phyloP scores from a whole-genome alignment of 2,888 invertebrate species.

The Merodon equestris region DNA sequence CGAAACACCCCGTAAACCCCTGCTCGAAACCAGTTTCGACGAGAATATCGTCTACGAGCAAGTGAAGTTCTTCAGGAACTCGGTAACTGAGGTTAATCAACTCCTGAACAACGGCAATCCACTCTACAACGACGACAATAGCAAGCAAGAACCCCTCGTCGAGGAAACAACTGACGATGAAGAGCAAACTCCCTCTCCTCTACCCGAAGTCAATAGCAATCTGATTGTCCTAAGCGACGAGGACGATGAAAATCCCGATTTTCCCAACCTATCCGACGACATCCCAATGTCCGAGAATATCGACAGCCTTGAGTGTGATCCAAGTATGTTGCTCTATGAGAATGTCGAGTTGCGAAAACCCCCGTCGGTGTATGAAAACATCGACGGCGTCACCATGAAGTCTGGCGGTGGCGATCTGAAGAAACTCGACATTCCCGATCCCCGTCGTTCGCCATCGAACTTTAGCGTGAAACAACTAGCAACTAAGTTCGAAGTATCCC shows the following conservation, averaged over 20 bases:
- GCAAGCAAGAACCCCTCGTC: constrained; percentile 30
- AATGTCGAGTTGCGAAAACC: constrained; percentile 78
- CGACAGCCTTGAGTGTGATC: constrained; percentile 72
- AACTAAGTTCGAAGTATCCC: constrained; percentile 82
- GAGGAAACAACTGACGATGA: constrained; percentile 34
- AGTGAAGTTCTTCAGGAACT: constrained; percentile 87
- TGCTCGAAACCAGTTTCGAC: constrained; percentile 82
- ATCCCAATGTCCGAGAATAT: constrained; percentile 70
- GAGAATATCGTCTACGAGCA: constrained; percentile 84
- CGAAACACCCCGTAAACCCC: constrained; percentile 72
- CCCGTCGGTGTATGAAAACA: constrained; percentile 76
- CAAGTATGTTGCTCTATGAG: constrained; percentile 76
- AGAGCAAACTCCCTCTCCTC: constrained; percentile 37
- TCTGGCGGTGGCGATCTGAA: constrained; percentile 40
- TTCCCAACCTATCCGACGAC: constrained; percentile 67
- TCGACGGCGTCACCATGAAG: constrained; percentile 76
- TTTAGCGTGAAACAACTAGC: constrained; percentile 83
- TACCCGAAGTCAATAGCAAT: constrained; percentile 69
- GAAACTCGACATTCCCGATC: constrained; percentile 68
- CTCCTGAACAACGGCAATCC: constrained; percentile 77
- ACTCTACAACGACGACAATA: constrained; percentile 33
- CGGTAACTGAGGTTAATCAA: constrained; percentile 87
- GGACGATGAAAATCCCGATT: constrained; percentile 67
- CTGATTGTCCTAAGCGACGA: constrained; percentile 66
- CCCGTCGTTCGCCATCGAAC: constrained; percentile 77